These are phyloP conservation scores for Bubalus kerabau DNA, from an alignment of 2,113 vertebrate genomes.

Conservation along the genomic window DNA sequence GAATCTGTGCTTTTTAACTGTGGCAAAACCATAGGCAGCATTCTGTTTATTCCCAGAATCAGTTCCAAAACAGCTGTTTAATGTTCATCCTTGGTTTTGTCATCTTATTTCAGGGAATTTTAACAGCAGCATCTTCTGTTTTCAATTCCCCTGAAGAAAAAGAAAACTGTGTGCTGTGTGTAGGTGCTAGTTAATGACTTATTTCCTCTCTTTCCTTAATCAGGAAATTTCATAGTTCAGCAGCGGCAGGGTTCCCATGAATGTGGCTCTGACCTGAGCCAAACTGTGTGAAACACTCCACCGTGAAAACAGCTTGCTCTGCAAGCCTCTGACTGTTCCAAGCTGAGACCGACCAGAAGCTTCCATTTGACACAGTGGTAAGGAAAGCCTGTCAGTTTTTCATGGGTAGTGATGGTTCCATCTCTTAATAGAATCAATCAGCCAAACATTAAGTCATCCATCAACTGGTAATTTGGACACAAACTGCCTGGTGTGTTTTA, in stretches of 20 bases:
- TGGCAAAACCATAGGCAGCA: slow-evolving; percentile 14
- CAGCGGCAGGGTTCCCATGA: slow-evolving; percentile 21
- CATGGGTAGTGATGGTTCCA: background rate
- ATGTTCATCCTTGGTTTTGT: slow-evolving; percentile 59
- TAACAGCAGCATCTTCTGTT: slow-evolving; percentile 54
- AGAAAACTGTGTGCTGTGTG: background rate
- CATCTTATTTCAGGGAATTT: slow-evolving; percentile 45
- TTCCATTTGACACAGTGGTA: slow-evolving; percentile 27
- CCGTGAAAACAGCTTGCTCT: slow-evolving; percentile 41
- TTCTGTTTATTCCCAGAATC: slow-evolving; percentile 61
- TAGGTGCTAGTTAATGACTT: slow-evolving; percentile 54
- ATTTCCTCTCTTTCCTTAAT: slow-evolving; percentile 62
- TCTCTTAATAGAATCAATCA: background rate
- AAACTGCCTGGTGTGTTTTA: slow-evolving; percentile 12
- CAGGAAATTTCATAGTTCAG: slow-evolving; percentile 53
- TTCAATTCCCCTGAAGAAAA: slow-evolving; percentile 48
- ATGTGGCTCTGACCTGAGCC: slow-evolving; percentile 6
- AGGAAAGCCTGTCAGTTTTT: slow-evolving; percentile 30
- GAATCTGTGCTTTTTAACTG: slow-evolving; percentile 56
- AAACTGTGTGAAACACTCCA: background rate
- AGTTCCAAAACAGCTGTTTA: slow-evolving; percentile 66
- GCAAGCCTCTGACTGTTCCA: background rate
- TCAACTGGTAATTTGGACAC: background rate
- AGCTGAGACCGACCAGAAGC: background rate
- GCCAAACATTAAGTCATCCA: background rate